Percentiles rank a stretch among this genome's conserved stretches.
Evolutionary conservation across 2,888 invertebrate species (phyloP).

Genomic region (Celastrina argiolus): DNA sequence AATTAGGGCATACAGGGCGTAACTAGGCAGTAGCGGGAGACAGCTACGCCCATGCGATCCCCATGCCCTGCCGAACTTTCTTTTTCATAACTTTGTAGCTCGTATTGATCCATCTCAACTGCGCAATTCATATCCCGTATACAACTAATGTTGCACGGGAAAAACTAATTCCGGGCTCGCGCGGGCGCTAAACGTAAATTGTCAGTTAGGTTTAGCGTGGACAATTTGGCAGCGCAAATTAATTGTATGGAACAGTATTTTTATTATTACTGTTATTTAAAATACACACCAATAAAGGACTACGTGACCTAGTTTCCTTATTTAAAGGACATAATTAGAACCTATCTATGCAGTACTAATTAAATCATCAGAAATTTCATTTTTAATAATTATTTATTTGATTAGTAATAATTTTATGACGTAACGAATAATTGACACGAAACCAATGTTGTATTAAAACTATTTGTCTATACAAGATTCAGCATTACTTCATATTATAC

Average conservation of each 20-base stretch:
- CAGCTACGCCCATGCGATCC: constrained; percentile 68
- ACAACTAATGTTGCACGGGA: constrained; percentile 40
- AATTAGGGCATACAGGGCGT: constrained; percentile 77
- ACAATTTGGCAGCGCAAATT: background rate
- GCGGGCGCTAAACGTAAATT: background rate
- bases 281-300: background rate
- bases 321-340: too few relatives aligned
- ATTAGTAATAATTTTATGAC: too few relatives aligned
- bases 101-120: constrained; percentile 75
- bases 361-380: too few relatives aligned
- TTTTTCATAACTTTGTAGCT: constrained; percentile 75
- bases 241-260: background rate
- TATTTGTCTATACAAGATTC: too few relatives aligned
- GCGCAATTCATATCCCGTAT: constrained; percentile 69
- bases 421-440: too few relatives aligned
- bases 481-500: too few relatives aligned
- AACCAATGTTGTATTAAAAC: too few relatives aligned
- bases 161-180: constrained; percentile 36
- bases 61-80: constrained; percentile 74
- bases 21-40: constrained; percentile 73
- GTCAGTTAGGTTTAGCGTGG: background rate
- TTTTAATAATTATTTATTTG: too few relatives aligned
- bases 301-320: too few relatives aligned
- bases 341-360: too few relatives aligned
- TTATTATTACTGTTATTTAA: background rate